phyloP scores from a whole-genome alignment of 2,797 vertebrate genomes.

The Gallinago stenura region DNA sequence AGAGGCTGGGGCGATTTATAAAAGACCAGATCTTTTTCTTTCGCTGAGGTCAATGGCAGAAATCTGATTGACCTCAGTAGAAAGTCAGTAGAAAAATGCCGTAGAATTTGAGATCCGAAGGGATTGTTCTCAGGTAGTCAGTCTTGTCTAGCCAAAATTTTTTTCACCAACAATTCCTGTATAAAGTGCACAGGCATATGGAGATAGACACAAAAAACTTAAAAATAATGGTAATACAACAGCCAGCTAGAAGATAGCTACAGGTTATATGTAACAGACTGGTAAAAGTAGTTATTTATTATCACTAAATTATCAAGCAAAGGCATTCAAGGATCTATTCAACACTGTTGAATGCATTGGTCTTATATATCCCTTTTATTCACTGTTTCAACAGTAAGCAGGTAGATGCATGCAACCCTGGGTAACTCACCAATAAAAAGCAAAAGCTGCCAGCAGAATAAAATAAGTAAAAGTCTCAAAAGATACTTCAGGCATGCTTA shows the following conservation, averaged over 20 bases:
- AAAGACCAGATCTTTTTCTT: not conserved
- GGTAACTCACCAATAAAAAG: not conserved
- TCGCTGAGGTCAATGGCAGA: conserved; percentile 2
- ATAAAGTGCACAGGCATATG: not conserved
- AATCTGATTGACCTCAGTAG: not conserved
- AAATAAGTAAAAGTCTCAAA: not conserved
- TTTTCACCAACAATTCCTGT: not conserved
- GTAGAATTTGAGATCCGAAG: not conserved
- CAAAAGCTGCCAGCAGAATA: not conserved
- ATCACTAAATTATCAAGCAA: not conserved
- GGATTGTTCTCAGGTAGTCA: not conserved
- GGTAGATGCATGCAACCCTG: not conserved
- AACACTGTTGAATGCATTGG: not conserved
- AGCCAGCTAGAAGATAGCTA: not conserved
- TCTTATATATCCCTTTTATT: not conserved
- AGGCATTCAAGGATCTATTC: not conserved
- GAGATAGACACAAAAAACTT: not conserved
- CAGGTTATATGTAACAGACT: not conserved
- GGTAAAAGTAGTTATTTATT: not conserved
- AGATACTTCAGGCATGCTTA: not conserved
- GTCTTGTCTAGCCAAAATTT: not conserved
- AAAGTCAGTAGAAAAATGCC: conserved; percentile 2
- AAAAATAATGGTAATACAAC: not conserved
- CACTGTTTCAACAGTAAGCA: not conserved
- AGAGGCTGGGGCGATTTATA: not conserved